phyloP scores from a whole-genome alignment of 2,888 invertebrate genomes.

The Andrena marginata region DNA sequence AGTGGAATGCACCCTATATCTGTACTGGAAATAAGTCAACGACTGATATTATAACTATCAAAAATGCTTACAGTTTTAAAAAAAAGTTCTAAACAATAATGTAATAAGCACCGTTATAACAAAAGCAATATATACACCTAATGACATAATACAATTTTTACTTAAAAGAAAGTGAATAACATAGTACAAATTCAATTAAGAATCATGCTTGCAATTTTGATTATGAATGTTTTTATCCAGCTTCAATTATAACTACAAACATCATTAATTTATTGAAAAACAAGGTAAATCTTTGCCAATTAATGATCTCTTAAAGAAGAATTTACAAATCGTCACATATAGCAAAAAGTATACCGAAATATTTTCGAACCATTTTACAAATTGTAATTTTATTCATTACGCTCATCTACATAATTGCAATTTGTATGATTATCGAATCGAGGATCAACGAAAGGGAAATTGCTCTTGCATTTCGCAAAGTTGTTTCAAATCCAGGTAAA shows the following conservation, averaged over 20 bases:
- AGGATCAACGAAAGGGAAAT: not conserved
- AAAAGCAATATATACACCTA: not conserved
- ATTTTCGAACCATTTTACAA: conserved; percentile 21
- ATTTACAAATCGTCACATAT: conserved; percentile 14
- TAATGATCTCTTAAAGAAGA: not conserved
- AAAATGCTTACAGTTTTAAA: not conserved
- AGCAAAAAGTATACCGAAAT: not conserved
- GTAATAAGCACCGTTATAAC: not conserved
- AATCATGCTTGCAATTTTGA: not conserved
- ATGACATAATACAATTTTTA: not conserved
- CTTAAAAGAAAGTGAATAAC: not conserved
- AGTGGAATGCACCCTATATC: not conserved
- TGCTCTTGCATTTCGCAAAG: not conserved
- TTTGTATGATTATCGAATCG: conserved; percentile 24
- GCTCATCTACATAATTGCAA: not conserved
- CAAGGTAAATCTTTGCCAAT: not conserved
- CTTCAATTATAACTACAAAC: not conserved
- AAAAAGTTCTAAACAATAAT: not conserved
- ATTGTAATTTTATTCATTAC: conserved; percentile 16
- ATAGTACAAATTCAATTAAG: not conserved
- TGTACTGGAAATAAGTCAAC: not conserved
- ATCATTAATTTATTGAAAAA: not conserved
- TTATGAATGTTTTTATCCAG: conserved; percentile 17
- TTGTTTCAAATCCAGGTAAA: not conserved
- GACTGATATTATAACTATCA: not conserved